These are phyloP conservation scores for Lanius ludovicianus DNA, from an alignment of 2,113 vertebrate genomes.

Conservation along the genomic window DNA sequence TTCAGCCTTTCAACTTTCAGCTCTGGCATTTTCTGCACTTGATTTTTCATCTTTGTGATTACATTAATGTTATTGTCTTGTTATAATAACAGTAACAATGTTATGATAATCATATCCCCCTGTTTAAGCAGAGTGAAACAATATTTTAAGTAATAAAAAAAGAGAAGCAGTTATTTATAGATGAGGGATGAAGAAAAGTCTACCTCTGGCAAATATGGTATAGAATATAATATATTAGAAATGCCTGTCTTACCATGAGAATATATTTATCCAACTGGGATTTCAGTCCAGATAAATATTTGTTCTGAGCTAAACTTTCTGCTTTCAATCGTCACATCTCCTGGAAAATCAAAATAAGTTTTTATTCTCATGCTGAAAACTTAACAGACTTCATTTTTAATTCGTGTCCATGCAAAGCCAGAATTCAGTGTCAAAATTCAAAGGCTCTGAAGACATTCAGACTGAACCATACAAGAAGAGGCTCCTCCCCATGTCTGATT, in stretches of 20 bases:
- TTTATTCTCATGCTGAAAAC: background rate
- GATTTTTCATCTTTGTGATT: slow-evolving; percentile 29
- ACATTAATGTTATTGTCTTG: slow-evolving; percentile 24
- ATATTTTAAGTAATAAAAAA: slow-evolving; percentile 19
- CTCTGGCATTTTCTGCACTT: slow-evolving; percentile 15
- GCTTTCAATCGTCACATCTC: background rate
- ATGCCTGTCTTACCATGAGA: background rate
- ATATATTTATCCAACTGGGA: background rate
- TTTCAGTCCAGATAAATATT: background rate
- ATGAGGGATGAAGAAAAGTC: background rate
- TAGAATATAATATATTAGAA: background rate
- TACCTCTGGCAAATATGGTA: background rate
- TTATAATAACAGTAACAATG: slow-evolving; percentile 40
- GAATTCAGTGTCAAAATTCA: background rate
- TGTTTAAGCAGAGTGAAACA: slow-evolving; percentile 29
- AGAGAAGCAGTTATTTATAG: slow-evolving; percentile 4
- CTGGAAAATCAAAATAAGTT: background rate
- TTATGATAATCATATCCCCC: slow-evolving; percentile 34
- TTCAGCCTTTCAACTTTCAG: background rate
- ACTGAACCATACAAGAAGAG: background rate
- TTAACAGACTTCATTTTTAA: background rate
- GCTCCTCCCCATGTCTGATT: background rate
- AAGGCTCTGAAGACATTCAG: background rate
- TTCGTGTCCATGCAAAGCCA: background rate
- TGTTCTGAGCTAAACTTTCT: background rate